Evolutionary conservation across 1,140 invertebrate genomes (phyloP).

Genomic region (Capitella teleta): DNA sequence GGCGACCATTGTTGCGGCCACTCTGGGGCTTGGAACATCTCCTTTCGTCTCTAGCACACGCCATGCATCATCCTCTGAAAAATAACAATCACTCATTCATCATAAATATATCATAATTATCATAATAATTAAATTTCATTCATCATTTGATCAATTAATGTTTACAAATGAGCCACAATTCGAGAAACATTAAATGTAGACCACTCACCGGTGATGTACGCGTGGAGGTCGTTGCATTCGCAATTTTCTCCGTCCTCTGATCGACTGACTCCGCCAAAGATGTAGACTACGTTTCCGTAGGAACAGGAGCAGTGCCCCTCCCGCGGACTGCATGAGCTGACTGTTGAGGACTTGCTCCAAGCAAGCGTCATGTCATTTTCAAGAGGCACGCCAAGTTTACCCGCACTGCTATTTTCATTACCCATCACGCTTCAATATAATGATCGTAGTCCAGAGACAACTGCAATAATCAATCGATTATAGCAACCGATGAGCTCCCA

Average conservation of each 20-base stretch:
- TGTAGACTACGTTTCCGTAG: conserved; percentile 20
- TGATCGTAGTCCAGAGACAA: not conserved
- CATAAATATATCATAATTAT: not conserved
- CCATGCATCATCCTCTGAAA: conserved; percentile 23
- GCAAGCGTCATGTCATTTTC: conserved; percentile 20
- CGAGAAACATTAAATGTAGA: too few species aligned
- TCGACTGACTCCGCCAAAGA: conserved; percentile 35
- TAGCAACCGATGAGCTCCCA: not conserved
- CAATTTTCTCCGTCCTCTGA: conserved; percentile 15
- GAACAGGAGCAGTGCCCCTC: conserved; percentile 34
- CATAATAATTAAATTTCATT: not conserved
- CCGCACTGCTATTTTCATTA: conserved; percentile 15
- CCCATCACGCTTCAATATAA: too few species aligned
- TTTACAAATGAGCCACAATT: too few species aligned
- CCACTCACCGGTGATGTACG: conserved; percentile 23
- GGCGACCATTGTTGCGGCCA: conserved; percentile 24
- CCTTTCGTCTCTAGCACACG: conserved; percentile 19
- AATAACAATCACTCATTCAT: not conserved
- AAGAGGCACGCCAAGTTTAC: conserved; percentile 8
- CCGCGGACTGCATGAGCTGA: conserved; percentile 13
- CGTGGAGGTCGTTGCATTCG: conserved; percentile 28
- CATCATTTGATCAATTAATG: too few species aligned
- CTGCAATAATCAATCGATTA: not conserved
- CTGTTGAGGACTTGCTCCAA: conserved; percentile 17
- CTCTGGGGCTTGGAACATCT: conserved; percentile 21